Base-by-base conservation (phyloP, 2,888 invertebrate species). In the Sepioteuthis lessoniana region DNA sequence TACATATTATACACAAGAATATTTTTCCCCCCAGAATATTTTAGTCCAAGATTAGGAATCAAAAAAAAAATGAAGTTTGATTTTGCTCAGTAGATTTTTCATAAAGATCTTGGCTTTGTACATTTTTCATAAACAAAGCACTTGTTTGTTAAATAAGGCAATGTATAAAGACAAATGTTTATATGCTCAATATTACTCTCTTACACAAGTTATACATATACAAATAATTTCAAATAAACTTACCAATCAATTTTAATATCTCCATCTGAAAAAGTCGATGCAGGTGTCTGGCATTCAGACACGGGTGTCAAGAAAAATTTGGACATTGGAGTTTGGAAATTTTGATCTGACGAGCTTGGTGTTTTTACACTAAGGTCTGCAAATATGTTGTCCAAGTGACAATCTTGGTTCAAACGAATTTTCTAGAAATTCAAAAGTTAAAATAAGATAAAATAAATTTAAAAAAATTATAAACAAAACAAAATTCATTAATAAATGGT, bases 201-300 rank as follows among this genome's bases (percentile, higher is more conserved):
- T 0, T 7, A 21, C 55, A 25, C 1, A 55, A 3, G 0, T 25
- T 25, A 55, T 21, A 7, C 55, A 55, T 4, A 28, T 55, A 55
- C 25, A 21, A 55, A 76, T n/a, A n/a, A 76, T 13, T n/a, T 10
- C n/a, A 76, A 76, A 13, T n/a, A 76, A 76, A 76, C 76, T 19
- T 92, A 92, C 92, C 92, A 92, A 31, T 92, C 92, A 42, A 92
- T 92, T 31, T 92, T 46, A 19, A 92, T n/a, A n/a, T 46, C 92
- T 47, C 42, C n/a, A 42, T 92, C 92, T 21, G 92, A 92, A 46
- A 31, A 47, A n/a, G 28, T 47, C 38, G 92, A 92, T 47, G 92
- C n/a, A 37, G 92, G 92, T 92, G 92, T 92, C 16, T 92, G 46
- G 5, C 46, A 31, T n/a, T 92, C 92, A n/a, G 92, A 92, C 0